A percentile compares a stretch with the other conserved stretches of the same genome.
phyloP scores from a whole-genome alignment of 2,113 vertebrate genomes.

The Gnathonemus longibarbis region DNA sequence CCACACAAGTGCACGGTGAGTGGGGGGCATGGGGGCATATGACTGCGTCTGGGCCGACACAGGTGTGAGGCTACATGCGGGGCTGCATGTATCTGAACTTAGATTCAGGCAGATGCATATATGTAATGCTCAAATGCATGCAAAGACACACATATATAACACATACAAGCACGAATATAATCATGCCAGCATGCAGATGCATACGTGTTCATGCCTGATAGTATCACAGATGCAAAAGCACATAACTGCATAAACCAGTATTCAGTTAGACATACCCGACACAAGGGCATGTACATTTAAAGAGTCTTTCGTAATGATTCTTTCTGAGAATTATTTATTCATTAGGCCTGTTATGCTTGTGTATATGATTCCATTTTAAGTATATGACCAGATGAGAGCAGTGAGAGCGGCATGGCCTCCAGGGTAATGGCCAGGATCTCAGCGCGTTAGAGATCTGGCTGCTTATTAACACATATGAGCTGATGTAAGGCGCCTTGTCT shows the following conservation, averaged over 20 bases:
- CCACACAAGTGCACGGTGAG: conserved; percentile 97
- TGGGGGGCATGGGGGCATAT: neutral
- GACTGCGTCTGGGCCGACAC: neutral
- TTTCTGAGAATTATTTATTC: neutral
- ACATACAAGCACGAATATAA: neutral
- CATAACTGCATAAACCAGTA: neutral
- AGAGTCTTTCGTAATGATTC: neutral
- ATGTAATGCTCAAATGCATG: neutral
- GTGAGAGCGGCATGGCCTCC: neutral
- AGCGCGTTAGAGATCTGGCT: neutral
- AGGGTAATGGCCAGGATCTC: neutral
- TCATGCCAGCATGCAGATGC: neutral
- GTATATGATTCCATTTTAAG: neutral
- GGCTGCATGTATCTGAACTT: neutral
- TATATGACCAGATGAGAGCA: neutral
- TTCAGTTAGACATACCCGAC: neutral
- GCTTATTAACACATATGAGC: neutral
- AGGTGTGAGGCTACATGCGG: neutral
- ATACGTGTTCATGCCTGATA: neutral
- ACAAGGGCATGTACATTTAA: neutral
- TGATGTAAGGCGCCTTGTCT: neutral
- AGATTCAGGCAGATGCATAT: neutral
- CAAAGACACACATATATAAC: neutral
- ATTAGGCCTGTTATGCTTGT: neutral
- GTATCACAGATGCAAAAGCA: neutral